Evolutionary conservation across 2,113 vertebrate genomes (phyloP), one percentile per base, ranked within the genome.

Genomic region (Mus pahari): DNA sequence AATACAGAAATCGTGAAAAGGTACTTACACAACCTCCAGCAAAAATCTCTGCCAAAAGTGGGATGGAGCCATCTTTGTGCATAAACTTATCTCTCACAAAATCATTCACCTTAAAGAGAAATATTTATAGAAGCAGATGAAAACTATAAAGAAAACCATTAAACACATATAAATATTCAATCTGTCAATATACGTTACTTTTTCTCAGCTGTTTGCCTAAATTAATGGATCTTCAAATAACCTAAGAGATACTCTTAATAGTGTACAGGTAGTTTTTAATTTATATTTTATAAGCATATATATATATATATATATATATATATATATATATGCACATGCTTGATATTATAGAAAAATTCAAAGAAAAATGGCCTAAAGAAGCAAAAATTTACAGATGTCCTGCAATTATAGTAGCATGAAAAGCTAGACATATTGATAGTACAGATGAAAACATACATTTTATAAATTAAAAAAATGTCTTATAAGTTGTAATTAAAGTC

Each of bases 1-100:
- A n/a, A 79, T 0, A 19, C 60, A 90, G 86, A 82, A 64, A 81
- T 81, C 7, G 3, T 1, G 12, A 89, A 48, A 77, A 97, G 93
- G 89, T 98, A 99, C 99, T 99, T 98, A 99, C 99, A 96, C 99
- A 99, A 98, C 98, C 99, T 70, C 99, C 99, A 7, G 99, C 98
- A 81, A 99, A 98, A 94, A 99, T 99, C 97, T 99, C 99, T 88
- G 98, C 98, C 60, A 97, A 93, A 66, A 99, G 90, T 10, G 99
- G 99, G 90, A 99, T 98, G 5, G 98, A 98, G 89, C 99, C 98
- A 68, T 99, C 99, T 97, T 96, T 99, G 97, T 60, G 90, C 91
- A 97, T 98, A 86, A 98, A 99, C 95, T 99, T 99, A 98, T 99
- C 99, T 98, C 99, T 98, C 96, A 99, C 98, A 98, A 99, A 99